Evolutionary conservation across 2,888 invertebrate species (phyloP), one percentile per base, ranked within the genome.

Genomic region (Calliphora vomitoria): DNA sequence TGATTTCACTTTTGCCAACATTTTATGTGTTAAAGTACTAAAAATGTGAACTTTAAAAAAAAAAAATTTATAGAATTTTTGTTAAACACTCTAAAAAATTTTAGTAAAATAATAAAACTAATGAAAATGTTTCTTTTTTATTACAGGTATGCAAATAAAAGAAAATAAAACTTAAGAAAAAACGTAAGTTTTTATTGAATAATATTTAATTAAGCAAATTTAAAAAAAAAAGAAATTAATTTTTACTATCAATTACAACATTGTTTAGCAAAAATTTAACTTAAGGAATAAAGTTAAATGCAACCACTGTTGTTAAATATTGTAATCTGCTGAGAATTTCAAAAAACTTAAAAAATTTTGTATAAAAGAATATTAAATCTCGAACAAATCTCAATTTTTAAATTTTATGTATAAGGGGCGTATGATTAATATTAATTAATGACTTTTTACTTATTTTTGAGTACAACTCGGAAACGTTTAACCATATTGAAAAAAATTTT

Each of bases 1-100:
- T 64, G 78, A 78, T 84, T 84, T 72, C 71, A 58, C 71, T 78
- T 76, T 84, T 55, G n/a, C 25, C 25, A 66, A 10, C 35, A 41
- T 44, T 44, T 35, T 4, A 6, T 44, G 11, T 44, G 10, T 44
- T 8, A 44, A 13, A 20, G 2, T 20, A n/a, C 0, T 15, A 60
- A 74, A 81, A 60, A 69, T 0, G 6, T 71, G 18, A 62, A 60
- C 47, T 50, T 62, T 71, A 10, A 18, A 58, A 31, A 8, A 60
- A 41, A 55, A 18, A n/a, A n/a, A n/a, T n/a, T 50, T 50, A 6
- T 4, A 50, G 13, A 1, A 50, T 6, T 50, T 6, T 50, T 50
- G 3, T 50, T 50, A 50, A 50, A 50, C 10, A 50, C 15, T 44
- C 8, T 10, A 44, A 10, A 11, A 8, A 10, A 44, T 44, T 44